phyloP scores from a whole-genome alignment of 1,140 invertebrate genomes.

The Papilio glaucus region DNA sequence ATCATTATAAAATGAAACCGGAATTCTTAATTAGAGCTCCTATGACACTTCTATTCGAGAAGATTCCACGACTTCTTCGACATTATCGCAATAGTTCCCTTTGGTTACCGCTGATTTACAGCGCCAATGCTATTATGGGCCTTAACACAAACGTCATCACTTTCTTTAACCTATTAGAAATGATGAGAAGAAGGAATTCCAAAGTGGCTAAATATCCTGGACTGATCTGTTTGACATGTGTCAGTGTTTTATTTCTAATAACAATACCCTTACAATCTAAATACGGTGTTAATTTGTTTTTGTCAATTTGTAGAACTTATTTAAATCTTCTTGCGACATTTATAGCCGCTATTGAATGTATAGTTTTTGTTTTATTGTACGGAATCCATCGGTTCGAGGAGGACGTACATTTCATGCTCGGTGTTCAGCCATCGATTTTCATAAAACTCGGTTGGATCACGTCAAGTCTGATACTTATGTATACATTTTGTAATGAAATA shows the following conservation, averaged over 20 bases:
- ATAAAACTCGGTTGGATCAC: conserved; percentile 61
- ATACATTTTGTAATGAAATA: conserved; percentile 53
- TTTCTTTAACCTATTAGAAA: conserved; percentile 57
- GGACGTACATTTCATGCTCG: conserved; percentile 76
- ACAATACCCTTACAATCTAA: conserved; percentile 62
- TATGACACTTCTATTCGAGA: conserved; percentile 61
- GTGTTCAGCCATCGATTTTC: conserved; percentile 59
- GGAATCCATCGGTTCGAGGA: conserved; percentile 67
- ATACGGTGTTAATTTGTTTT: conserved; percentile 45
- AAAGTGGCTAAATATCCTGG: conserved; percentile 61
- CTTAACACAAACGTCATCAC: conserved; percentile 51
- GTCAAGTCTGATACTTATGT: conserved; percentile 50
- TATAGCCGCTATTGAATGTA: conserved; percentile 52
- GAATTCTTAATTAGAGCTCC: conserved; percentile 45
- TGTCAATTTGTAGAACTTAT: conserved; percentile 46
- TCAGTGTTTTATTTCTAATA: conserved; percentile 53
- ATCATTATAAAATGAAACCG: conserved; percentile 47
- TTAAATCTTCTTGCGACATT: conserved; percentile 53
- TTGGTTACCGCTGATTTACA: conserved; percentile 58
- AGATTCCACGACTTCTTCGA: conserved; percentile 60
- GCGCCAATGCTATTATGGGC: conserved; percentile 49
- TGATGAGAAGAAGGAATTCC: conserved; percentile 42
- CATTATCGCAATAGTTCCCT: conserved; percentile 53
- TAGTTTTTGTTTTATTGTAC: conserved; percentile 66
- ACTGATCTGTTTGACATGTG: conserved; percentile 46